These are phyloP conservation scores for Pandion haliaetus DNA, from an alignment of 2,113 vertebrate species.

Conservation along the genomic window DNA sequence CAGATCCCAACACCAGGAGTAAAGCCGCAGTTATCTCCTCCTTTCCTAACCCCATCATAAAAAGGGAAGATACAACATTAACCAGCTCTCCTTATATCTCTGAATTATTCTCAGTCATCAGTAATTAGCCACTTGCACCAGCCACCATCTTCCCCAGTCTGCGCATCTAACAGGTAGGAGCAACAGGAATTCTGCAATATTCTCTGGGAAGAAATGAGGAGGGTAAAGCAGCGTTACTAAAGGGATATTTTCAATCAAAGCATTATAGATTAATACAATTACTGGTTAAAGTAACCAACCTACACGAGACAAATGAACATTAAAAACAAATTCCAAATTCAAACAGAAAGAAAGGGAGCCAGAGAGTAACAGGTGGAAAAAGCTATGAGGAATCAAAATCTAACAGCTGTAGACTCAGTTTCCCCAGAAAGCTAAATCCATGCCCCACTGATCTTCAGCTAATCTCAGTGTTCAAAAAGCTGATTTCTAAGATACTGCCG, in stretches of 20 bases:
- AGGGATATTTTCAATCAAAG: background rate
- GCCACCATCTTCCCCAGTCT: background rate
- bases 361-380: background rate
- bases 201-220: background rate
- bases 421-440: background rate
- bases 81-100: background rate
- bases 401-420: background rate
- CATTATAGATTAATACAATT: background rate
- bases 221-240: background rate
- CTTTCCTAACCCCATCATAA: background rate
- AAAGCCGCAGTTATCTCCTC: background rate
- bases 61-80: background rate
- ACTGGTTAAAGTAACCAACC: background rate
- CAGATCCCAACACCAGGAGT: background rate
- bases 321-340: background rate
- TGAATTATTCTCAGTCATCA: background rate
- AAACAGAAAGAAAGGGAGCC: background rate
- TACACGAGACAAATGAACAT: background rate
- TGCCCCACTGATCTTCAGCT: background rate
- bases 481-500: background rate
- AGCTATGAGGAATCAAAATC: background rate
- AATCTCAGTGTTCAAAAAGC: background rate
- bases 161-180: background rate
- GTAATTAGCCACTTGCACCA: background rate
- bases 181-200: background rate